These are phyloP conservation scores for Drosophila ustulata DNA, from an alignment of 2,888 invertebrate genomes.

Conservation along the genomic window DNA sequence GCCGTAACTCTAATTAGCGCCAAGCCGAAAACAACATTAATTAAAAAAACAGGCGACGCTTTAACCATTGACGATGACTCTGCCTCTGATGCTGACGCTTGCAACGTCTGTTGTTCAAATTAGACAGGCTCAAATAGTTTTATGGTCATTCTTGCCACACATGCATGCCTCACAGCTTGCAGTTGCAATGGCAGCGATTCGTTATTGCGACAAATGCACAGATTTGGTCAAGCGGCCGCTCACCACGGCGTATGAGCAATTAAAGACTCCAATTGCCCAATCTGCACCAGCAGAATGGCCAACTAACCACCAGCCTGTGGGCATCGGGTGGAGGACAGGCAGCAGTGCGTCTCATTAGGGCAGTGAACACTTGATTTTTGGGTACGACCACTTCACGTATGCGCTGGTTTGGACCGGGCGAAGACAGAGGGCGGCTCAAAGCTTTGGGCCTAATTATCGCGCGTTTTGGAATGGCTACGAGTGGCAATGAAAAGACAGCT, in stretches of 20 bases:
- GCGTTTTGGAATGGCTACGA: constrained; percentile 29
- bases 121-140: constrained; percentile 67
- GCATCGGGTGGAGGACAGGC: background rate
- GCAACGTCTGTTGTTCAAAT: constrained; percentile 50
- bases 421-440: constrained; percentile 35
- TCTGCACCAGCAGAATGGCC: constrained; percentile 5
- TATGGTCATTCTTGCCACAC: constrained; percentile 76
- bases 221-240: constrained; percentile 38
- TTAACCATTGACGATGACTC: background rate
- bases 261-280: constrained; percentile 39
- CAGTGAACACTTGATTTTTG: constrained; percentile 56
- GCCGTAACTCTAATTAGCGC: constrained; percentile 45
- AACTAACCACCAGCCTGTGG: background rate
- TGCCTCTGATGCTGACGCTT: constrained; percentile 8
- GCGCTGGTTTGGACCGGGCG: too few relatives aligned
- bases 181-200: constrained; percentile 28
- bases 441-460: constrained; percentile 2
- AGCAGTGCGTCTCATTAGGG: constrained; percentile 58
- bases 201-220: constrained; percentile 52
- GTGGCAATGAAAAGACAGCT: background rate
- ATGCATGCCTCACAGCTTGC: constrained; percentile 45
- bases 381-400: too few relatives aligned
- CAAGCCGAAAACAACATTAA: constrained; percentile 48
- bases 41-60: constrained; percentile 26
- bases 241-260: constrained; percentile 37